These are phyloP conservation scores for Prochilodus magdalenae DNA, from an alignment of 2,113 vertebrate species.

Conservation along the genomic window DNA sequence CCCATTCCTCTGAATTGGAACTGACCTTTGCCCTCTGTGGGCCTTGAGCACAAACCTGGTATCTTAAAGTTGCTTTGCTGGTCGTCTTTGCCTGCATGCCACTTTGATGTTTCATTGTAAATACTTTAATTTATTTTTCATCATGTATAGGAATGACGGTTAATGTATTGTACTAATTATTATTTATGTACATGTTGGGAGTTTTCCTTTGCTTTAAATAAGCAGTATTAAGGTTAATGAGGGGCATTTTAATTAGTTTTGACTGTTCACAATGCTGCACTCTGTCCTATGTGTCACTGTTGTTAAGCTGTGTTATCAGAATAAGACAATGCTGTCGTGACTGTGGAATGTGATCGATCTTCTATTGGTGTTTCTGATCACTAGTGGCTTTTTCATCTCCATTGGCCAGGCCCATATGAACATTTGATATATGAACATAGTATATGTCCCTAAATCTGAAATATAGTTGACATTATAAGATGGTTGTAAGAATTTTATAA, in stretches of 20 bases:
- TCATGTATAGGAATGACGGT: slow-evolving; percentile 67
- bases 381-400: slow-evolving; percentile 47
- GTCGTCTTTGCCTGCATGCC: slow-evolving; percentile 78
- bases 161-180: slow-evolving; percentile 64
- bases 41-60: slow-evolving; percentile 8
- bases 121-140: slow-evolving; percentile 76
- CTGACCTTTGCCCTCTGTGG: background rate
- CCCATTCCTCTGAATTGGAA: background rate
- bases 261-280: slow-evolving; percentile 59
- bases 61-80: slow-evolving; percentile 61
- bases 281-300: slow-evolving; percentile 68
- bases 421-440: background rate
- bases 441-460: background rate
- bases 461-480: too few relatives aligned
- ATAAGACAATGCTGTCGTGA: slow-evolving; percentile 74
- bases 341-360: slow-evolving; percentile 86
- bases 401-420: background rate
- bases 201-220: slow-evolving; percentile 59
- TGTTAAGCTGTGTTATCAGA: slow-evolving; percentile 71
- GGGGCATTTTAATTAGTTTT: slow-evolving; percentile 31
- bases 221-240: slow-evolving; percentile 75
- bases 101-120: slow-evolving; percentile 75
- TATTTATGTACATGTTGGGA: slow-evolving; percentile 57
- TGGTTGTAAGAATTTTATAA: too few relatives aligned
- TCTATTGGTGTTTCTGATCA: slow-evolving; percentile 79